Conservation (phyloP, 2,113 vertebrate species). For the Poeciliopsis turrubarensis region DNA sequence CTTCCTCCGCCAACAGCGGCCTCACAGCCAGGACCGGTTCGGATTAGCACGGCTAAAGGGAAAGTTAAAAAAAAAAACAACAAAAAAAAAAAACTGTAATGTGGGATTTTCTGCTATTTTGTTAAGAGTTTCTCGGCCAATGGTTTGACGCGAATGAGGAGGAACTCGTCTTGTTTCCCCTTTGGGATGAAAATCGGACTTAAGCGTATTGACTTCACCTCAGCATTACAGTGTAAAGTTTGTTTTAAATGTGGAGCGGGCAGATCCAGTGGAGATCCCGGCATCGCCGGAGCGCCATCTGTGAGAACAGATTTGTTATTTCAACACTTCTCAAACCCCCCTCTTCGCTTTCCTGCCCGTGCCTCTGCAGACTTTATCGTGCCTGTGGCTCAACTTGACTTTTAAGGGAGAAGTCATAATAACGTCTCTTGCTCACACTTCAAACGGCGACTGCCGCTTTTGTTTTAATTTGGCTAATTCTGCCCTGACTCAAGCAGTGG, state of each 20-base stretch:
- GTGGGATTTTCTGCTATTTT: conserved; percentile 16
- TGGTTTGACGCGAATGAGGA: conserved; percentile 5
- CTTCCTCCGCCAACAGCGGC: conserved; percentile 14
- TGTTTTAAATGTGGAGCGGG: conserved; percentile 28
- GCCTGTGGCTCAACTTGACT: conserved; percentile 74
- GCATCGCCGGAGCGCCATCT: conserved; percentile 43
- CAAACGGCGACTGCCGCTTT: conserved; percentile 60
- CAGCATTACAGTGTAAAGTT: conserved; percentile 21
- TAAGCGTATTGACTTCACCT: conserved; percentile 3
- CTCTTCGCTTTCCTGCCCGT: conserved; percentile 20
- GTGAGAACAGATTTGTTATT: conserved; percentile 60
- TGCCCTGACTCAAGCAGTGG: conserved; percentile 57
- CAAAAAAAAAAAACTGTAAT: background rate
- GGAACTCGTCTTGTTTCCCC: conserved; percentile 22
- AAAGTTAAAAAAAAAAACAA: conserved; percentile 26
- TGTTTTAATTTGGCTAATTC: conserved; percentile 61
- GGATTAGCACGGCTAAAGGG: conserved; percentile 34
- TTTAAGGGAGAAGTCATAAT: conserved; percentile 73
- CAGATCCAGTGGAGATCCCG: conserved; percentile 28
- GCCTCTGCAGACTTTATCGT: conserved; percentile 51
- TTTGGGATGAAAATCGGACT: conserved; percentile 1
- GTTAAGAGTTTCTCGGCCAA: conserved; percentile 4
- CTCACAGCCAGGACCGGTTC: conserved; percentile 40
- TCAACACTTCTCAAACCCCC: conserved; percentile 63
- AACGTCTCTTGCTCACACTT: conserved; percentile 72